These are phyloP conservation scores for Ennomos fuscantarius DNA, from an alignment of 2,888 invertebrate species.

Conservation along the genomic window DNA sequence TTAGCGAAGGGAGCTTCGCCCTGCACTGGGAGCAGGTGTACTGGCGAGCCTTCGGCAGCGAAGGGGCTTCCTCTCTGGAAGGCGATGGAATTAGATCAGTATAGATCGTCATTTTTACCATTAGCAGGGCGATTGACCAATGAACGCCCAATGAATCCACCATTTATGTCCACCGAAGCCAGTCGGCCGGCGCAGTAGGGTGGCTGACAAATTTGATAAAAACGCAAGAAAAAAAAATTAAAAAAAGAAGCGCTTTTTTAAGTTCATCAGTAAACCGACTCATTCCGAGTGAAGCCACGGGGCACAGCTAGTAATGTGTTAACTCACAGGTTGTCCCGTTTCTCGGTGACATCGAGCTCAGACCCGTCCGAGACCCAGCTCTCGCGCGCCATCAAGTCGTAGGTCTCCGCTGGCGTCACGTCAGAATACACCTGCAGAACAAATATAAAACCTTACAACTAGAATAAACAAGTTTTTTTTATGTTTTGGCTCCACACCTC, in stretches of 20 bases:
- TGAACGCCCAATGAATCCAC: no score
- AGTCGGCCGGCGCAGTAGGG: no score
- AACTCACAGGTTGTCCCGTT: conserved; percentile 74
- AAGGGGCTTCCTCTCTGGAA: conserved; percentile 59
- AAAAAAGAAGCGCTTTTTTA: no score
- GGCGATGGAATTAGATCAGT: neutral
- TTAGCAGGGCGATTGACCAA: no score
- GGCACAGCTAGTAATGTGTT: conserved; percentile 51
- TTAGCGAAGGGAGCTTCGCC: conserved; percentile 84
- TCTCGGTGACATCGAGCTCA: conserved; percentile 79
- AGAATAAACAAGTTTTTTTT: neutral
- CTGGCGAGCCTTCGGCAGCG: conserved; percentile 56
- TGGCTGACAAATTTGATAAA: no score
- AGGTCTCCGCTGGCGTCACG: conserved; percentile 77
- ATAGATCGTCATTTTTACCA: no score
- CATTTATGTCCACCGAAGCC: no score
- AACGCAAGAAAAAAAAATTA: no score
- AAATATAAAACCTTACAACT: conserved; percentile 25
- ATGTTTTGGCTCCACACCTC: no score
- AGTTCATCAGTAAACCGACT: no score
- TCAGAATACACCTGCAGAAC: conserved; percentile 83
- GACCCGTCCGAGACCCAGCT: conserved; percentile 90
- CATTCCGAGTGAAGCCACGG: conserved; percentile 38
- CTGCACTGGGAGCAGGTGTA: conserved; percentile 86
- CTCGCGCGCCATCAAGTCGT: conserved; percentile 88